A percentile compares a stretch with the other conserved stretches of the same genome.
Evolutionary conservation across 2,113 vertebrate genomes (phyloP).

Genomic region (Chaetodon trifascialis): DNA sequence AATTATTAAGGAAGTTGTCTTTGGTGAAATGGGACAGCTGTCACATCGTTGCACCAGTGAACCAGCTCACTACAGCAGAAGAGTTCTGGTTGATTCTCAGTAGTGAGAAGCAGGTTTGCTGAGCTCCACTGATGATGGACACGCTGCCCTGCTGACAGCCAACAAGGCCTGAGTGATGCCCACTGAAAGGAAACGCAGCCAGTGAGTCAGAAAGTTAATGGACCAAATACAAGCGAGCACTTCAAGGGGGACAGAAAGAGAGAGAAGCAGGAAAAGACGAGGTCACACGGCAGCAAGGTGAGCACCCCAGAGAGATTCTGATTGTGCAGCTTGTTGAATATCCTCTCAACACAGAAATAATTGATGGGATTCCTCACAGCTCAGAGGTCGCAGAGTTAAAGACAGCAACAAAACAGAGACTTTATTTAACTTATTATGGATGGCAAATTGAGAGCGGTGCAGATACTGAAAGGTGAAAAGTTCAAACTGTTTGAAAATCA

Average conservation of each 20-base stretch:
- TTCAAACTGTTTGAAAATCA: constrained; percentile 35
- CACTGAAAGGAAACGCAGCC: constrained; percentile 33
- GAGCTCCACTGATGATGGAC: constrained; percentile 20
- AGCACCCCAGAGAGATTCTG: constrained; percentile 8
- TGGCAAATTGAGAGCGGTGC: not conserved
- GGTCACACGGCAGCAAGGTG: constrained; percentile 5
- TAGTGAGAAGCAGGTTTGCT: not conserved
- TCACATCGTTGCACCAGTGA: not conserved
- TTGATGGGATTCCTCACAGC: constrained; percentile 17
- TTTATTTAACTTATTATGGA: not conserved
- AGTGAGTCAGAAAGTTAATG: constrained; percentile 44
- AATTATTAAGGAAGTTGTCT: constrained; percentile 1
- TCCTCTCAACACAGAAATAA: constrained; percentile 11
- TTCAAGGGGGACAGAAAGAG: constrained; percentile 2
- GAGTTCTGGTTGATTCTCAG: not conserved
- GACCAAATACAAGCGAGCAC: constrained; percentile 38
- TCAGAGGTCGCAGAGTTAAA: constrained; percentile 5
- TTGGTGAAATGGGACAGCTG: not conserved
- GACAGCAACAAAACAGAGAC: not conserved
- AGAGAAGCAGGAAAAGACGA: constrained; percentile 25
- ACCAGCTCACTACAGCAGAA: not conserved
- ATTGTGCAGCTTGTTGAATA: constrained; percentile 39
- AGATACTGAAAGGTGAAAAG: constrained; percentile 19
- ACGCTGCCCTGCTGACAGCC: constrained; percentile 11
- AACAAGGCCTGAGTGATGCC: constrained; percentile 47